Evolutionary conservation across 2,113 vertebrate genomes (phyloP), one percentile per base, ranked within the genome.

Genomic region (Rhinolophus sinicus): DNA sequence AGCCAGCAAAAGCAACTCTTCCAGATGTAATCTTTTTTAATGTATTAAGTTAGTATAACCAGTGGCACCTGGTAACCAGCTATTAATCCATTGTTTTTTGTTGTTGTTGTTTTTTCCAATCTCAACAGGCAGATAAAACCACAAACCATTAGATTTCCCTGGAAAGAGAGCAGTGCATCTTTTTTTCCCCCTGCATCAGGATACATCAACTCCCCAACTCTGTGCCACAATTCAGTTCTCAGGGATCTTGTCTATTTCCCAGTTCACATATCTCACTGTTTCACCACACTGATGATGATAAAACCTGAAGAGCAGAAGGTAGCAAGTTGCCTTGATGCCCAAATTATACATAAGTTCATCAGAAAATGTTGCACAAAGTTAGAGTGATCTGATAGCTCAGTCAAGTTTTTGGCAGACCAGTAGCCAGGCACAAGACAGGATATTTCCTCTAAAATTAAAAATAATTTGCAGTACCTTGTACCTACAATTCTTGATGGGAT

Each of bases 11-110:
- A 86, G 80, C 60, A 84, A 33, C 44, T 86, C 2, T 70, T 95
- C 15, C 38, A 91, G 33, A 85, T 85, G 30, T n/a, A 70, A 75
- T 70, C 35, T 52, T 96, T 96, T 91, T 85, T 69, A 96, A 82
- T 60, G 44, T n/a, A 69, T 18, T 65, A 67, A 82, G 64, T 90
- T 90, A 94, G 47, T 73, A 80, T 18, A 81, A 35, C 4, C 40
- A 75, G 16, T 69, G 44, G 35, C 30, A 70, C 18, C 92, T 81
- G 16, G 21, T 88, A 91, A 84, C 16, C 8, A 75, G 58, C 50
- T 80, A 52, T 83, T 75, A 40, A 73, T 52, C 54, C 56, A 62
- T n/a, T 40, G 38, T 44, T 9, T 28, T 72, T 30, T 19, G n/a
- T n/a, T n/a, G n/a, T n/a, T n/a, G n/a, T n/a, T n/a, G n/a, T 44